These are phyloP conservation scores for Bombus impatiens DNA, from an alignment of 1,140 invertebrate genomes.

Conservation along the genomic window DNA sequence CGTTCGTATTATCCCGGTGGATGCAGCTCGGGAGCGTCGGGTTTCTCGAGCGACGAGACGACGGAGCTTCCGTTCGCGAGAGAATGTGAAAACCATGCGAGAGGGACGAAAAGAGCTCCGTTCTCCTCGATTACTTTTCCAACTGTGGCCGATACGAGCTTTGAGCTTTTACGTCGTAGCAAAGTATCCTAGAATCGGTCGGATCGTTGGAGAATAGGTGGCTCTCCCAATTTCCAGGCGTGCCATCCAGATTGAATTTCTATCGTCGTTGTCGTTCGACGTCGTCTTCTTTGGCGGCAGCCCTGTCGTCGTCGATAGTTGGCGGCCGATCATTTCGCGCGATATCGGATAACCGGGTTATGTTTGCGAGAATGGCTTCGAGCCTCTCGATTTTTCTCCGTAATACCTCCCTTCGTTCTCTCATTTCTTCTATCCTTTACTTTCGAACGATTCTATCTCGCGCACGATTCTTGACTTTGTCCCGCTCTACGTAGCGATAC, in stretches of 20 bases:
- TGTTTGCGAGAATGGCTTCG: conserved; percentile 70
- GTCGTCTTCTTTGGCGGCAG: conserved; percentile 13
- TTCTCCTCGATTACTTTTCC: conserved; percentile 66
- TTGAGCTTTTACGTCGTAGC: conserved; percentile 45
- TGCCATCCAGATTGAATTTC: conserved; percentile 78
- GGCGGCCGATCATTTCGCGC: conserved; percentile 73
- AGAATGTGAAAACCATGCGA: conserved; percentile 29
- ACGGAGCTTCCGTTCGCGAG: conserved; percentile 36
- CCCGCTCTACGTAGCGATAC: conserved; percentile 31
- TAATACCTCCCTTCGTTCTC: conserved; percentile 49
- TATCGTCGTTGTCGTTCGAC: conserved; percentile 65
- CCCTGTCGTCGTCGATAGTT: conserved; percentile 45
- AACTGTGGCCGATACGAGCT: conserved; percentile 61
- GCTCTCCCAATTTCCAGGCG: conserved; percentile 76
- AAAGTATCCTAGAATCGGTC: conserved; percentile 63
- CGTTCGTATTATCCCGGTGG: conserved; percentile 55
- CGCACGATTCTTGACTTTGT: not conserved
- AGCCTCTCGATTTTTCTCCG: conserved; percentile 62
- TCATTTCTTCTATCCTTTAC: not conserved
- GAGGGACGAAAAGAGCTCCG: not conserved
- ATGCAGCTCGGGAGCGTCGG: conserved; percentile 30
- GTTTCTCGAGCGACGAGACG: conserved; percentile 17
- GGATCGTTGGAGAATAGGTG: conserved; percentile 56
- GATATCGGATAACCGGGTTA: conserved; percentile 74
- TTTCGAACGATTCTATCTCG: not conserved